Evolutionary conservation across 2,888 invertebrate genomes (phyloP).

Genomic region (Andrena chrysosceles): DNA sequence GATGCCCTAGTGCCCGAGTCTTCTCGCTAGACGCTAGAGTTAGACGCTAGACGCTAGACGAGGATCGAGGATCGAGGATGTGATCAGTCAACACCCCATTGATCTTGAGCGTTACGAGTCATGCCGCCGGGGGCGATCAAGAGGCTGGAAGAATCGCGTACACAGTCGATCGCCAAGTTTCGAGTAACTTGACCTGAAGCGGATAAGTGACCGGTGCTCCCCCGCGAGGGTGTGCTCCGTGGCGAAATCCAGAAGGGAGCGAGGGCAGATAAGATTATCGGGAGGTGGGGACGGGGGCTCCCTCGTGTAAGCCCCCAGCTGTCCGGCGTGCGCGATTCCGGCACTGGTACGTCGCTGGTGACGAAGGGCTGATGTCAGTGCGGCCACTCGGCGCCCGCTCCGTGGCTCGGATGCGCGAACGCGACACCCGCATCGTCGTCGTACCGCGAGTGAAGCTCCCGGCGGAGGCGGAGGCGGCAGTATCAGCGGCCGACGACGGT

Average conservation of each 20-base stretch:
- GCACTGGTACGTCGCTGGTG: constrained; percentile 69
- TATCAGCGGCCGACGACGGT: constrained; percentile 57
- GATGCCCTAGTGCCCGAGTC: constrained; percentile 45
- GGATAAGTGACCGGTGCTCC: neutral
- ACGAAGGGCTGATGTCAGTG: constrained; percentile 72
- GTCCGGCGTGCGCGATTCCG: constrained; percentile 60
- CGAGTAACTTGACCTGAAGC: constrained; percentile 23
- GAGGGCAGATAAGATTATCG: neutral
- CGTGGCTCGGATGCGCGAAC: constrained; percentile 80
- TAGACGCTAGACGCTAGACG: too few species aligned
- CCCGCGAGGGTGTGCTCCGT: too few species aligned
- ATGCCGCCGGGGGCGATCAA: neutral
- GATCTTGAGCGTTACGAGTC: neutral
- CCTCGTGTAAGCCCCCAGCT: constrained; percentile 53
- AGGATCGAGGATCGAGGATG: neutral
- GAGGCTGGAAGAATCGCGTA: neutral
- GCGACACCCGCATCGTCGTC: constrained; percentile 69
- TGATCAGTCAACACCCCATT: neutral
- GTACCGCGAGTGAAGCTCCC: constrained; percentile 63
- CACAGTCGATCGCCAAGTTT: neutral
- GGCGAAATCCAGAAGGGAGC: too few species aligned
- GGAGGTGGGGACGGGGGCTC: constrained; percentile 16
- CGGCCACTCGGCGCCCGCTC: constrained; percentile 72
- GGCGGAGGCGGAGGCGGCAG: constrained; percentile 73
- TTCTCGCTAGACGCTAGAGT: neutral